Conservation (phyloP, 1,140 invertebrate species). For the Dreissena polymorpha region DNA sequence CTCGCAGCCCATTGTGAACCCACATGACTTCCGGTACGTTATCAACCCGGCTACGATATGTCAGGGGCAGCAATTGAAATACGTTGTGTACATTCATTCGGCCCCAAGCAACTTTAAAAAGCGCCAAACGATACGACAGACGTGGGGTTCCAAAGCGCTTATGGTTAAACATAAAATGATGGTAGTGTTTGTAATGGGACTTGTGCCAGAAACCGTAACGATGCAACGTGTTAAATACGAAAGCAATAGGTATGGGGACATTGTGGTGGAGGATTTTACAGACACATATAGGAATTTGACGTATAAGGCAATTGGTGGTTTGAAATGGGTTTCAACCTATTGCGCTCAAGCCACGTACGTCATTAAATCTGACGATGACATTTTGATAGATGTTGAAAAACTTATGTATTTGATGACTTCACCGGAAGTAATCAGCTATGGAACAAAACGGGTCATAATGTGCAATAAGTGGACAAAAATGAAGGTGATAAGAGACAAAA, state of each 20-base stretch:
- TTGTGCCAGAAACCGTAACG: conserved; percentile 77
- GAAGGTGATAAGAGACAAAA: conserved; percentile 69
- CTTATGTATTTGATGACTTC: conserved; percentile 84
- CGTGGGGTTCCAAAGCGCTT: conserved; percentile 72
- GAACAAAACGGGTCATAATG: conserved; percentile 52
- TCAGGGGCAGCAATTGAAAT: conserved; percentile 35
- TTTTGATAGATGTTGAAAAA: conserved; percentile 76
- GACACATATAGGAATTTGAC: conserved; percentile 93
- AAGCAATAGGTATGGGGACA: conserved; percentile 83
- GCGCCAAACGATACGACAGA: conserved; percentile 73
- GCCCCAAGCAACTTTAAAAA: conserved; percentile 71
- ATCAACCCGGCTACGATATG: conserved; percentile 60
- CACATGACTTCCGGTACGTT: conserved; percentile 62
- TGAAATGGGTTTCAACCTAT: conserved; percentile 89
- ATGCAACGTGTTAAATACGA: conserved; percentile 83
- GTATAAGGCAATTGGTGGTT: conserved; percentile 91
- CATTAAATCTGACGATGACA: conserved; percentile 82
- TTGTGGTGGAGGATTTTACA: conserved; percentile 89
- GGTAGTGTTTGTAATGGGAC: conserved; percentile 86
- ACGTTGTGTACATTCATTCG: conserved; percentile 74
- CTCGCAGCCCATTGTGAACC: conserved; percentile 44
- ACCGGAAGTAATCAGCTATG: conserved; percentile 49
- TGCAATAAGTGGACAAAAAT: conserved; percentile 67
- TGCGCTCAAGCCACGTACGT: conserved; percentile 81
- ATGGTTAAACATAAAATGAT: conserved; percentile 60